A percentile compares a stretch with the other conserved stretches of the same genome.
phyloP scores from a whole-genome alignment of 2,888 invertebrate species.

The Eristalis arbustorum region DNA sequence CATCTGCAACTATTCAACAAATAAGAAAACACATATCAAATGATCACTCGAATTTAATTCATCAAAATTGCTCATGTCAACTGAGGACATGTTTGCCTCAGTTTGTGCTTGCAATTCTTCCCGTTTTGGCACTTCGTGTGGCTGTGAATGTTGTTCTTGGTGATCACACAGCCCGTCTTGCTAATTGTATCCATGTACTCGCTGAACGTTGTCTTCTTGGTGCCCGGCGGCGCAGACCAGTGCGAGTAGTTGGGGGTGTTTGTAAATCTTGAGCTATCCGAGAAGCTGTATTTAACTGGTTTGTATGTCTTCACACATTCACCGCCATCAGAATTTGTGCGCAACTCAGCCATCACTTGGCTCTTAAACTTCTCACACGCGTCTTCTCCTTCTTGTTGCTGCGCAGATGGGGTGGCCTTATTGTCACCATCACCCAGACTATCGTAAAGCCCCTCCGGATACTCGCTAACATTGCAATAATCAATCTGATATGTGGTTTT shows the following conservation, averaged over 20 bases:
- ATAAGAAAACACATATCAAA: not conserved
- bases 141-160: conserved; percentile 77
- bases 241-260: conserved; percentile 76
- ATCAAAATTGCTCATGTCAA: conserved; percentile 5
- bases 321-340: conserved; percentile 71
- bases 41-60: not conserved
- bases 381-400: conserved; percentile 72
- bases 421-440: conserved; percentile 73
- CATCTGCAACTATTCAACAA: not conserved
- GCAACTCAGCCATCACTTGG: conserved; percentile 75
- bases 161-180: conserved; percentile 77
- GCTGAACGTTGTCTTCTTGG: conserved; percentile 74
- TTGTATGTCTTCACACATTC: conserved; percentile 74
- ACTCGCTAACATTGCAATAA: conserved; percentile 79
- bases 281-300: conserved; percentile 75
- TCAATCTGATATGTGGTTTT: conserved; percentile 83
- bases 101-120: conserved; percentile 76
- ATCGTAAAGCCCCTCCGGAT: conserved; percentile 77
- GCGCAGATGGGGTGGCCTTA: conserved; percentile 72
- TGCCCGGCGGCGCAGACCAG: conserved; percentile 73
- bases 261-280: conserved; percentile 74
- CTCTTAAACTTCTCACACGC: conserved; percentile 75
- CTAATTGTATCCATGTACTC: conserved; percentile 79
- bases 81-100: conserved; percentile 72
- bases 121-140: conserved; percentile 76